Base-by-base conservation (phyloP, 2,888 invertebrate species). In the Drosophila hawaiiensis region DNA sequence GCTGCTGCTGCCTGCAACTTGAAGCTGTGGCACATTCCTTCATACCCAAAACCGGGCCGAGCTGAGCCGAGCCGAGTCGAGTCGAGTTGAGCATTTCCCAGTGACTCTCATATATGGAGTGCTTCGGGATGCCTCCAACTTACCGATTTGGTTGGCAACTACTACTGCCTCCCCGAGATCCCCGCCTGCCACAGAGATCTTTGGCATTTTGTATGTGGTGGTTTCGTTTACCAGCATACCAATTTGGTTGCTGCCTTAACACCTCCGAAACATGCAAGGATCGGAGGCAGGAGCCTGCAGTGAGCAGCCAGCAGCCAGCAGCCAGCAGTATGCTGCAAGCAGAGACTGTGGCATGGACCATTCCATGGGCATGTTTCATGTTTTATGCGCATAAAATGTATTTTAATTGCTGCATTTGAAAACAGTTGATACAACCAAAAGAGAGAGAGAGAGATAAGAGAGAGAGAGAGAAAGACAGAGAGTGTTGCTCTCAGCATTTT, bases 31-130 rank as follows among this genome's bases (percentile, higher is more conserved):
- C 68, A 78, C 80, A 80, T 80, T 80, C 80, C 78, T 72, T 69
- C 73, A 76, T 78, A 49, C 77, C 73, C 81, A 72, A 67, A 72
- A 76, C 64, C 63, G 41, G 64, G 76, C 60, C 64, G 65, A 62
- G 76, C 60, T 4, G 62, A 33, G 43, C 35, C 25, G 47, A 47
- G 25, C 4, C 41, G 41, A 41, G 39, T 12, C 41, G 41, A n/a
- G 10, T 41, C 47, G 47, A 47, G 33, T 65, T 54, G 56, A 56
- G 62, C 70, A 78, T 78, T 78, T 70, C 73, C 81, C 83, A 83
- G 76, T 90, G 85, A 81, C 78, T 90, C 80, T 84, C 85, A 88
- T 89, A 85, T 85, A 85, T 84, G 90, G 85, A 78, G 76, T 85
- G 63, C 65, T 49, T 49, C 70, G 84, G 54, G 73, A 84, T 84